Evolutionary conservation across 2,888 invertebrate genomes (phyloP).

Genomic region (Patella ulyssiponensis): DNA sequence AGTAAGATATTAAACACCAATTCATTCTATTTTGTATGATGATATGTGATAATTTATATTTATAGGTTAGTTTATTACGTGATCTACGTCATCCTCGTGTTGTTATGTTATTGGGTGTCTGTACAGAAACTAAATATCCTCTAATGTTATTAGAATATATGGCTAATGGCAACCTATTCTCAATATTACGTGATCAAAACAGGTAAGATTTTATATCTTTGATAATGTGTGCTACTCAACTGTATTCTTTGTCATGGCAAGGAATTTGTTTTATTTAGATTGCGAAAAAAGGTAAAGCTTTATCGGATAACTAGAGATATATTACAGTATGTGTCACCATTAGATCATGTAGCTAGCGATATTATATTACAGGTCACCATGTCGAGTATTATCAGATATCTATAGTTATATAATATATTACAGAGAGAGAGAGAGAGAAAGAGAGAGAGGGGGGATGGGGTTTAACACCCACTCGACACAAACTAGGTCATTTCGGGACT

Average conservation of each 20-base stretch:
- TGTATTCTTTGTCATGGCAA: too few species aligned
- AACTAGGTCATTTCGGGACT: too few species aligned
- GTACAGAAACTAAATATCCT: slow-evolving; percentile 54
- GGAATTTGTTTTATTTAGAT: too few species aligned
- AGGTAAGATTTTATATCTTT: slow-evolving; percentile 38
- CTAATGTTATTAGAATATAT: slow-evolving; percentile 66
- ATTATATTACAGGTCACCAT: slow-evolving; percentile 32
- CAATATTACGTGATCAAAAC: slow-evolving; percentile 52
- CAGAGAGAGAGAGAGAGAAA: too few species aligned
- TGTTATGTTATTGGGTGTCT: slow-evolving; percentile 64
- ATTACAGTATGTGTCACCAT: too few species aligned
- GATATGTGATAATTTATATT: slow-evolving; percentile 1
- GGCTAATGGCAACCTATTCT: slow-evolving; percentile 61
- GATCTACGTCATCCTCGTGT: slow-evolving; percentile 65
- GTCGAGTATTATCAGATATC: slow-evolving; percentile 63
- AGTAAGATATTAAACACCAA: too few species aligned
- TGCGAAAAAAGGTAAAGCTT: slow-evolving; percentile 56
- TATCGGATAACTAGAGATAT: slow-evolving; percentile 63
- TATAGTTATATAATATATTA: too few species aligned
- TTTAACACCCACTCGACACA: too few species aligned
- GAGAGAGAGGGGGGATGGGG: too few species aligned
- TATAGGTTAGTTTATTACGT: slow-evolving; percentile 62
- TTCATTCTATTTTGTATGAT: too few species aligned
- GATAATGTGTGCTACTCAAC: too few species aligned
- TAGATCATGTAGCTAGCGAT: too few species aligned